Conservation (phyloP, 2,113 vertebrate genomes). For the Pterophyllum scalare region DNA sequence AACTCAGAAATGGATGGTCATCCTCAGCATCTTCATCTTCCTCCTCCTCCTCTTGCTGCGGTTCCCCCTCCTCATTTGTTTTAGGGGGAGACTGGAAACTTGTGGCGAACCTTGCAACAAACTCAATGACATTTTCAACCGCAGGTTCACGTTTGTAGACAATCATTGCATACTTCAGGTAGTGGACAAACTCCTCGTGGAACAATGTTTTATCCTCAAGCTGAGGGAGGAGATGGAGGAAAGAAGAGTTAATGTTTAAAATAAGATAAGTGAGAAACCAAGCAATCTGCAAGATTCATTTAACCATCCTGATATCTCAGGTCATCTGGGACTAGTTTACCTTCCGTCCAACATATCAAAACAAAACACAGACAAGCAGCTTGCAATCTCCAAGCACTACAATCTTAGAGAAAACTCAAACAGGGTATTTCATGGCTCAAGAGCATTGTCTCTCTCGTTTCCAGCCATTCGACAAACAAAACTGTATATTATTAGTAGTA, state of each 20-base stretch:
- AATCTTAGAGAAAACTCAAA: neutral
- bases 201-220: conserved; percentile 86
- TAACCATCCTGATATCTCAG: neutral
- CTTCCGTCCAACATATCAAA: neutral
- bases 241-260: neutral
- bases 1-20: conserved; percentile 86
- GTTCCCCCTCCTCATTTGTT: conserved; percentile 71
- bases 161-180: conserved; percentile 91
- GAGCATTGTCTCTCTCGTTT: too few species aligned
- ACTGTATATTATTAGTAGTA: too few species aligned
- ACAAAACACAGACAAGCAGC: neutral
- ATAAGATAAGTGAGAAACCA: neutral
- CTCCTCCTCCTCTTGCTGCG: conserved; percentile 67
- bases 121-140: conserved; percentile 91
- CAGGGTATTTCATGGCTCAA: neutral
- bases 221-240: conserved; percentile 72
- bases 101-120: conserved; percentile 89
- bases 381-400: neutral
- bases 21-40: conserved; percentile 78
- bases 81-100: conserved; percentile 83
- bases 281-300: neutral
- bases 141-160: conserved; percentile 91
- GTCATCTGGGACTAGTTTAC: neutral
- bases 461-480: too few species aligned
- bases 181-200: conserved; percentile 89